Evolutionary conservation across 2,888 invertebrate species (phyloP).

Genomic region (Omphaloscelis lunosa): DNA sequence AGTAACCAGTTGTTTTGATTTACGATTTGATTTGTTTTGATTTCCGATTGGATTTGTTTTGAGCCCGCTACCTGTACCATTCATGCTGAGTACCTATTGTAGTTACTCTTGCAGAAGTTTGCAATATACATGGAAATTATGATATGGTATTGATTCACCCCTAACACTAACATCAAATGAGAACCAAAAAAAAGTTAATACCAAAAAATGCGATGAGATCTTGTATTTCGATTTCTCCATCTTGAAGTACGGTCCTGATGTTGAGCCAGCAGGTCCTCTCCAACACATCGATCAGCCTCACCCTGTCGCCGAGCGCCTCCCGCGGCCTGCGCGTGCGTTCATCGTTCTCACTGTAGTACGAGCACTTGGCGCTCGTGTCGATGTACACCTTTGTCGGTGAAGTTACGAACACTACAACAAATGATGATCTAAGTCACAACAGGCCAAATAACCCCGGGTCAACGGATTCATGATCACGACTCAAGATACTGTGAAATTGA

Average conservation of each 20-base stretch:
- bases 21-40: background rate
- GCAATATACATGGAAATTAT: background rate
- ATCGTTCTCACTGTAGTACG: conserved; percentile 88
- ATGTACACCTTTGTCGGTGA: conserved; percentile 91
- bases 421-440: conserved; percentile 74
- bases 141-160: background rate
- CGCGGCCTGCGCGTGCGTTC: conserved; percentile 74
- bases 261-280: conserved; percentile 84
- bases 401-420: conserved; percentile 89
- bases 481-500: conserved; percentile 55
- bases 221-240: conserved; percentile 88
- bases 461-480: conserved; percentile 51
- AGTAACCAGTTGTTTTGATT: conserved; percentile 36
- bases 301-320: conserved; percentile 69
- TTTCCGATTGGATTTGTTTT: conserved; percentile 8
- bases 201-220: conserved; percentile 89
- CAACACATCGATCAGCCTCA: conserved; percentile 81
- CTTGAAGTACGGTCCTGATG: conserved; percentile 83
- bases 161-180: background rate
- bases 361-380: conserved; percentile 83
- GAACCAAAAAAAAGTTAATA: conserved; percentile 64
- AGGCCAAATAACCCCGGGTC: conserved; percentile 45
- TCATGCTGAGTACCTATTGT: background rate
- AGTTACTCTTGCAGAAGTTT: background rate
- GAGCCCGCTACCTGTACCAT: background rate